Base-by-base conservation (phyloP, 2,113 vertebrate species). In the Rhombomys opimus region DNA sequence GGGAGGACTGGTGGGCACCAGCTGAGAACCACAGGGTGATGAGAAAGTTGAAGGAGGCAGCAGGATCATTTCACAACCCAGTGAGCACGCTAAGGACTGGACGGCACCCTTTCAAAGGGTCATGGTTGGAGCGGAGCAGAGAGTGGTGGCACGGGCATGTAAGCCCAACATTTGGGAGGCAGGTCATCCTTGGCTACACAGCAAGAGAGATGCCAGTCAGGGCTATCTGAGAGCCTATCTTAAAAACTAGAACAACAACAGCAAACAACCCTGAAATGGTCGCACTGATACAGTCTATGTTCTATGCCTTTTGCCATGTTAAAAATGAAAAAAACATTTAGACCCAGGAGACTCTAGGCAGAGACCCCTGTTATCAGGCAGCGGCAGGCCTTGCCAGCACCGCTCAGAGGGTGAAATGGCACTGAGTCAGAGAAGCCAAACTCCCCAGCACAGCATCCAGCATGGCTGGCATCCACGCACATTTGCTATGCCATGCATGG, bases 1-100 rank as follows among this genome's bases (percentile, higher is more conserved):
- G 18, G 4, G 6, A 38, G 52, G 5, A 0, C 13, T 13, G 0
- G 27, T 1, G 1, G 4, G 20, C 59, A 76, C n/a, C 0, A 35
- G 20, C 46, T 23, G 52, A 91, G 73, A 13, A 10, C 0, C 59
- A 1, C 22, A 38, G 35, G 54, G 57, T 9, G 17, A n/a, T 12
- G 27, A 50, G 23, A 27, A 65, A 30, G 15, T 8, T 30, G 75
- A 73, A 59, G 70, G 14, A 86, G 35, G 23, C 1, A 38, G 14
- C 35, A 25, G 52, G 50, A 75, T 4, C 11, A 77, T 52, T 95
- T 80, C 75, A 72, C 18, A 91, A 70, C 20, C 70, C 8, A 22
- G 20, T 6, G 46, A 72, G 22, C 4, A 14, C 18, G 59, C 50
- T 68, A 84, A 76, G n/a, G 65, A 76, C 41, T 27, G 8, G 87